Evolutionary conservation across 2,113 vertebrate species (phyloP).

Genomic region (Pithys albifrons): DNA sequence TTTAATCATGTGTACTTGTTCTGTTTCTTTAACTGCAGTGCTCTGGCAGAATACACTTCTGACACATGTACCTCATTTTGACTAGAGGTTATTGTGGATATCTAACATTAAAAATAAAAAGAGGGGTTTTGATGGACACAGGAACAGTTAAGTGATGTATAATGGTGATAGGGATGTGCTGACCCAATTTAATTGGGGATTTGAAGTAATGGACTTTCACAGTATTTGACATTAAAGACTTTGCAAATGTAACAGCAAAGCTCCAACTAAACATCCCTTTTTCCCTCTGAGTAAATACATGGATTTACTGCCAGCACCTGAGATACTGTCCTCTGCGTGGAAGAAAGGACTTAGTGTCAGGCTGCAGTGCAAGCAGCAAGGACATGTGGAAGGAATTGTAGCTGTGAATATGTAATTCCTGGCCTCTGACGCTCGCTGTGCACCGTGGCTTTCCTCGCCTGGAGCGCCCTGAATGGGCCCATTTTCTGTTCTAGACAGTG

Average conservation of each 20-base stretch:
- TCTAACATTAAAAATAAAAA: not conserved
- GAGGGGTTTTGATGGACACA: not conserved
- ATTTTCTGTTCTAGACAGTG: slow-evolving; percentile 24
- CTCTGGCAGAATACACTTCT: slow-evolving; percentile 25
- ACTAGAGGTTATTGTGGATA: not conserved
- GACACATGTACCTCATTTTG: not conserved
- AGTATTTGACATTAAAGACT: not conserved
- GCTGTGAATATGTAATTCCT: slow-evolving; percentile 7
- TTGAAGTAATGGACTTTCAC: not conserved
- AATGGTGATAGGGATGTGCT: not conserved
- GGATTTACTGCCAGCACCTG: slow-evolving; percentile 12
- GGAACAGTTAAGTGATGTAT: not conserved
- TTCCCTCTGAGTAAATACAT: not conserved
- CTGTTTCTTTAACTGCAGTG: slow-evolving; percentile 20
- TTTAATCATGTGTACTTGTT: slow-evolving; percentile 47
- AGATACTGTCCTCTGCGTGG: not conserved
- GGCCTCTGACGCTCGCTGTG: not conserved
- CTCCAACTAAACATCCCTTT: not conserved
- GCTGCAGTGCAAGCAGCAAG: not conserved
- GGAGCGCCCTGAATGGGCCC: slow-evolving; percentile 39
- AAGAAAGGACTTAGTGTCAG: slow-evolving; percentile 47
- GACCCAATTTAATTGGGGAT: not conserved
- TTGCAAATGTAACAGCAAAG: not conserved
- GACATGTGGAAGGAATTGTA: slow-evolving; percentile 49
- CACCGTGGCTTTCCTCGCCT: not conserved